Conservation (phyloP, 1,140 invertebrate genomes). For the Leptoteleia sp. region DNA sequence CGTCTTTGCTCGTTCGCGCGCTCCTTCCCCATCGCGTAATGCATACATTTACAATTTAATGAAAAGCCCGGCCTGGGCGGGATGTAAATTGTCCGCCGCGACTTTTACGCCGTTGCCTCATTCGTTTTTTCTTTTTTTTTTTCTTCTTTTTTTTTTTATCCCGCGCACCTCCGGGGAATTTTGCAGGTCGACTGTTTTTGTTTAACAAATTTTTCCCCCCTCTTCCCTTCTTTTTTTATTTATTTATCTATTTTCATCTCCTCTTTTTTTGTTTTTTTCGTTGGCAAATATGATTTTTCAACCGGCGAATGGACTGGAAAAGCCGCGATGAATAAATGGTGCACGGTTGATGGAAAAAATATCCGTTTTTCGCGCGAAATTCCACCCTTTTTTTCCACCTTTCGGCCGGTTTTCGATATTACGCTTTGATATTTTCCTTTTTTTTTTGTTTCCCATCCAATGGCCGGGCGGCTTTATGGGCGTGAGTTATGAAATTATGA, state of each 20-base stretch:
- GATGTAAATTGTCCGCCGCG: slow-evolving; percentile 46
- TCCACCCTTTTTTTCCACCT: too few relatives aligned
- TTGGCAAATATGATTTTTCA: slow-evolving; percentile 39
- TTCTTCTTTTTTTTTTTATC: too few relatives aligned
- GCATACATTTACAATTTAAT: slow-evolving; percentile 57
- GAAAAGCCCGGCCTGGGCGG: slow-evolving; percentile 30
- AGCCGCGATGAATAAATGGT: slow-evolving; percentile 31
- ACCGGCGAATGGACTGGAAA: neutral
- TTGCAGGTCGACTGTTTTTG: slow-evolving; percentile 19
- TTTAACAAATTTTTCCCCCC: slow-evolving; percentile 42
- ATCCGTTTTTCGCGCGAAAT: slow-evolving; percentile 8
- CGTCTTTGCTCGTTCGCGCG: neutral
- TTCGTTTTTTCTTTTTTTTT: slow-evolving; percentile 9
- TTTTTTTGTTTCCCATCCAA: too few relatives aligned
- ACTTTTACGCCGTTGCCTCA: slow-evolving; percentile 22
- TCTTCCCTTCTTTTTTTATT: too few relatives aligned
- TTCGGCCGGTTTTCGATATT: slow-evolving; percentile 2
- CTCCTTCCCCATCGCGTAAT: slow-evolving; percentile 9
- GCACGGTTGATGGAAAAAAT: slow-evolving; percentile 35
- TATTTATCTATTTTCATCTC: too few relatives aligned
- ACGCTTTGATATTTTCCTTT: slow-evolving; percentile 11
- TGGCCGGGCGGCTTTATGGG: slow-evolving; percentile 2
- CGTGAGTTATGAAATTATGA: slow-evolving; percentile 45
- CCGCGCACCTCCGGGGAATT: slow-evolving; percentile 15
- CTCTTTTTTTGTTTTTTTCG: too few relatives aligned